These are phyloP conservation scores for Thera britannica DNA, from an alignment of 2,888 invertebrate species.

Conservation along the genomic window DNA sequence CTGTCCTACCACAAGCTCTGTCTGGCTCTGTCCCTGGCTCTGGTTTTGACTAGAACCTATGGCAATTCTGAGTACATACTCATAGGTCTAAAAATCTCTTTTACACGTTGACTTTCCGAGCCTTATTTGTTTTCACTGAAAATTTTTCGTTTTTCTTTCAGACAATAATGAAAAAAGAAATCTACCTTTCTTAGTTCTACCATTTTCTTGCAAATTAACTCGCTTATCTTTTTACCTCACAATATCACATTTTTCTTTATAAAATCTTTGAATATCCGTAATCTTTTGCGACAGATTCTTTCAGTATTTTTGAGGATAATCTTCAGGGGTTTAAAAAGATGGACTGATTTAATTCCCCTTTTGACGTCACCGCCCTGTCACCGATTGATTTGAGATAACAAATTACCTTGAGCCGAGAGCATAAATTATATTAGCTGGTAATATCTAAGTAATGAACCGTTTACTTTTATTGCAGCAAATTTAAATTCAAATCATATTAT, in stretches of 20 bases:
- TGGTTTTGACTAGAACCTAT: too few relatives aligned
- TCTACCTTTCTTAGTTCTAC: background rate
- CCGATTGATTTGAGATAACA: slow-evolving; percentile 52
- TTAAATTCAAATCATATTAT: background rate
- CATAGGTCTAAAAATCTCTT: too few relatives aligned
- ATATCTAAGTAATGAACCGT: background rate
- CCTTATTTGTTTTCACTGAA: background rate
- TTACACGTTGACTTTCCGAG: background rate
- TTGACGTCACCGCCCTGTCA: slow-evolving; percentile 38
- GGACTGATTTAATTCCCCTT: slow-evolving; percentile 37
- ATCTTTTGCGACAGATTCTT: slow-evolving; percentile 21
- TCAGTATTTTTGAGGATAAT: slow-evolving; percentile 25
- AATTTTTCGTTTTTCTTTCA: background rate
- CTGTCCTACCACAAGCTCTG: too few relatives aligned
- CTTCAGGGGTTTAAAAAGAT: slow-evolving; percentile 21
- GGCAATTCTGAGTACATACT: too few relatives aligned
- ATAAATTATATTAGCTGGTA: slow-evolving; percentile 6
- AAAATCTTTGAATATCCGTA: slow-evolving; percentile 11
- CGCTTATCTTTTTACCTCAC: slow-evolving; percentile 1
- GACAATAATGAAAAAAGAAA: background rate
- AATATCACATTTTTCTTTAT: slow-evolving; percentile 18
- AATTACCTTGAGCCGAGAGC: slow-evolving; percentile 43
- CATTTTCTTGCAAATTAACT: slow-evolving; percentile 12
- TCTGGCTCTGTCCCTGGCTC: too few relatives aligned
- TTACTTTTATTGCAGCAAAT: background rate